A percentile compares a stretch with the other conserved stretches of the same genome.
Evolutionary conservation across 2,888 invertebrate genomes (phyloP).

Genomic region (Elysia crispata): DNA sequence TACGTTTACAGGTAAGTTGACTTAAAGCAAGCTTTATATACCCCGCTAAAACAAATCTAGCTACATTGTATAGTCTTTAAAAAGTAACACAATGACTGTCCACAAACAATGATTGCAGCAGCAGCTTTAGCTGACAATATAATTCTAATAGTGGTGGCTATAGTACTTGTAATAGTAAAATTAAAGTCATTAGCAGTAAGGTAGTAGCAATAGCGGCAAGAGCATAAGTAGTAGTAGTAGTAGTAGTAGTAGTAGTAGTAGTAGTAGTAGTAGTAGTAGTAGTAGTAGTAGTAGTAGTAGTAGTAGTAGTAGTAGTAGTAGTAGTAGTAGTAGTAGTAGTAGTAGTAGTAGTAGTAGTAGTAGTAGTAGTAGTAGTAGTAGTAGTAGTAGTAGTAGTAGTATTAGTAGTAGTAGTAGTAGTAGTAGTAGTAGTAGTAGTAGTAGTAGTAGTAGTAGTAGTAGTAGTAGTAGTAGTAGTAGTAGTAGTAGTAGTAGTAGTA

Average conservation of each 20-base stretch:
- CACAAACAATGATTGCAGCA: too few species aligned
- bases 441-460: constrained; percentile 1
- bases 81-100: too few species aligned
- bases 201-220: not conserved
- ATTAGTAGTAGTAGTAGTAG: too few species aligned
- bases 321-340: constrained; percentile 4
- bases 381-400: too few species aligned
- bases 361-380: constrained; percentile 9
- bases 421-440: not conserved
- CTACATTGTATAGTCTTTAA: too few species aligned
- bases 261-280: constrained; percentile 9
- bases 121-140: too few species aligned
- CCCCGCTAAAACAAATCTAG: too few species aligned
- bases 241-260: too few species aligned
- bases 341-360: constrained; percentile 9
- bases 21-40: too few species aligned
- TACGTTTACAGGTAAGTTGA: too few species aligned
- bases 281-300: constrained; percentile 9
- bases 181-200: not conserved
- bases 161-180: not conserved
- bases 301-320: constrained; percentile 9
- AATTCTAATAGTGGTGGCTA: not conserved
- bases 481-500: constrained; percentile 9
- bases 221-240: too few species aligned
- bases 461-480: constrained; percentile 4